Percentiles rank a stretch among this genome's conserved stretches.
Conservation (phyloP, 2,113 vertebrate species). For the Dolichallabes microphthalmus region DNA sequence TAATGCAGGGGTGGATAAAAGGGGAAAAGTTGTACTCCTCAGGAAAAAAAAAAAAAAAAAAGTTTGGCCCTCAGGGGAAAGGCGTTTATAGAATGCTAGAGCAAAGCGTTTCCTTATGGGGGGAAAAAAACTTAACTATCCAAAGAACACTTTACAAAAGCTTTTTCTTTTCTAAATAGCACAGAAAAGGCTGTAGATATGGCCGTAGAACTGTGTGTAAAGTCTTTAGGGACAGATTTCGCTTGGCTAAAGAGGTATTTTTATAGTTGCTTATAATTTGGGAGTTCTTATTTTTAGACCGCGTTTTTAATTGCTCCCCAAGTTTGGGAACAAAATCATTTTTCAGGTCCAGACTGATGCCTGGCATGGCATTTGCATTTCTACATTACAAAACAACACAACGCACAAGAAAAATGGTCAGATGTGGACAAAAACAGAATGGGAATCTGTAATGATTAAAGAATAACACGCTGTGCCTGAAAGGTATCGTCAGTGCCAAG, state of each 20-base stretch:
- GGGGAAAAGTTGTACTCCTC: not conserved
- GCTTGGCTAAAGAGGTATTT: not conserved
- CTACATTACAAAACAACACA: not conserved
- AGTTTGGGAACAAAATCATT: not conserved
- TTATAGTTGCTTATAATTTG: not conserved
- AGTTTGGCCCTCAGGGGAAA: not conserved
- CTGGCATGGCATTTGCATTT: not conserved
- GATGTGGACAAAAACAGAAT: not conserved
- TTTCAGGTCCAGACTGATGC: not conserved
- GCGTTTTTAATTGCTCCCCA: not conserved
- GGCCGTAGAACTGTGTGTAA: not conserved
- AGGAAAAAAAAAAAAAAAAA: constrained; percentile 2
- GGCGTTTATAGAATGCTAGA: not conserved
- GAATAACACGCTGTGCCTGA: not conserved
- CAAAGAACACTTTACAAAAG: constrained; percentile 1
- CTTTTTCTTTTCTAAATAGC: not conserved
- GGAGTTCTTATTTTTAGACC: not conserved
- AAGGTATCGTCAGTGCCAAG: not conserved
- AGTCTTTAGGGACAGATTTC: not conserved
- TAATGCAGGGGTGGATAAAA: not conserved
- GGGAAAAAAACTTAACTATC: not conserved
- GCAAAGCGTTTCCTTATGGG: not conserved
- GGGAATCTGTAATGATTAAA: not conserved
- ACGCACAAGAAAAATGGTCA: not conserved
- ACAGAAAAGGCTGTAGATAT: not conserved